Base-by-base conservation (phyloP, 2,113 vertebrate genomes). In the Corydoras sp. region DNA sequence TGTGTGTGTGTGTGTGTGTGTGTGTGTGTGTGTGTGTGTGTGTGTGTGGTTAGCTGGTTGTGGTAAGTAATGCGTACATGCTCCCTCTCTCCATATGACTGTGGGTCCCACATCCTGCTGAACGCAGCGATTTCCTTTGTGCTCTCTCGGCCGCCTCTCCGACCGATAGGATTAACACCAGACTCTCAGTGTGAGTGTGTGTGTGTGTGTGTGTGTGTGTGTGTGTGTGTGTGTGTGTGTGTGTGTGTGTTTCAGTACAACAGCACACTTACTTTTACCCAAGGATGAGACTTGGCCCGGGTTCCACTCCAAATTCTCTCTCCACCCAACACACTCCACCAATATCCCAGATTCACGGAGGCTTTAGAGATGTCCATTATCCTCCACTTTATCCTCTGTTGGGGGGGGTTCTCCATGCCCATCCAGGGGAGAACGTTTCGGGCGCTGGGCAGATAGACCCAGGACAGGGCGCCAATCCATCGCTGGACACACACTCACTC, bases 121-220 rank as follows among this genome's bases (percentile, higher is more conserved):
- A 79, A 66, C 32, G 24, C 50, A 69, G 77, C 72, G 60, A 10
- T 74, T 75, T 79, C 61, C 69, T 77, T 75, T 79, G 58, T 75
- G 64, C 29, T 54, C 77, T 74, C 43, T 61, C 18, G 58, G 65
- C 64, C 67, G 73, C 66, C 48, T 53, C 62, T 72, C 11, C 78
- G 72, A 77, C 78, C 85, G 86, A 75, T 75, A 91, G 90, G 61
- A 71, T 77, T 75, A 75, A 63, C n/a, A 35, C 65, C 54, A 14
- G 24, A 5, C 24, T 68, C n/a, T 58, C 60, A 30, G 55, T 35
- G 60, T 64, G 59, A 68, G 68, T 51, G 62, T 58, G 58, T 53
- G 32, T 58, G 60, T 35, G 18, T 61, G 49, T 66, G 74, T 60
- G 50, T 49, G 31, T 48, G 62, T 50, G 43, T 29, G 29, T 53